phyloP scores from a whole-genome alignment of 1,140 invertebrate species.

The Luehdorfia chinensis region DNA sequence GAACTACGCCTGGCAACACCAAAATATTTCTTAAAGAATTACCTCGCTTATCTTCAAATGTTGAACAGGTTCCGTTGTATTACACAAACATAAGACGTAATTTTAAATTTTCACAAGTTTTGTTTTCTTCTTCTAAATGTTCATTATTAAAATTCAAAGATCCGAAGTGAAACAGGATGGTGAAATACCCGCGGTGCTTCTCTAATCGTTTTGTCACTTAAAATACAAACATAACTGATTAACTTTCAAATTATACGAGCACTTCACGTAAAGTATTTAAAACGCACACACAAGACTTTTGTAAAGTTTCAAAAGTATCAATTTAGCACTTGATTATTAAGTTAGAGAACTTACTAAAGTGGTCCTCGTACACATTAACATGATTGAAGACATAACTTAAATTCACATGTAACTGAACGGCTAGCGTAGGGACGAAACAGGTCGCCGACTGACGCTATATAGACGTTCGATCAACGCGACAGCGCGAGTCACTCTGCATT shows the following conservation, averaged over 20 bases:
- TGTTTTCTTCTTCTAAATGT: slow-evolving; percentile 5
- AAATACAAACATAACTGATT: slow-evolving; percentile 11
- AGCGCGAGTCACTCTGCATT: slow-evolving; percentile 54
- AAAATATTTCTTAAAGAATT: slow-evolving; percentile 3
- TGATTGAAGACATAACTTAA: slow-evolving; percentile 41
- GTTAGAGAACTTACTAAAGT: slow-evolving; percentile 14
- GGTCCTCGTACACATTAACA: slow-evolving; percentile 23
- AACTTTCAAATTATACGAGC: slow-evolving; percentile 31
- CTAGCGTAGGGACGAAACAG: slow-evolving; percentile 23
- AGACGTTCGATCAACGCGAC: slow-evolving; percentile 42
- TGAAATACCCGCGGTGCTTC: background rate
- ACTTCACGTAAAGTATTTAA: slow-evolving; percentile 36
- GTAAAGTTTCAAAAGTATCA: slow-evolving; percentile 20
- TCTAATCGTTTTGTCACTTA: slow-evolving; percentile 5
- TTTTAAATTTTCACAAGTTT: slow-evolving; percentile 12
- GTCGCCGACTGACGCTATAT: slow-evolving; percentile 20
- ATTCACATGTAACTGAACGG: slow-evolving; percentile 42
- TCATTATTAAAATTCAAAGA: slow-evolving; percentile 3
- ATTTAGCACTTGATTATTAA: slow-evolving; percentile 2
- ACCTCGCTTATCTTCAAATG: slow-evolving; percentile 9
- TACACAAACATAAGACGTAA: slow-evolving; percentile 8
- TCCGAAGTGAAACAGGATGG: slow-evolving; percentile 3
- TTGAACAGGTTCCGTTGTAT: slow-evolving; percentile 1
- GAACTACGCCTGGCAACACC: background rate
- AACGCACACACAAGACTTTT: slow-evolving; percentile 19